Base-by-base conservation (phyloP, 2,797 vertebrate species). In the Taenioides sp. region DNA sequence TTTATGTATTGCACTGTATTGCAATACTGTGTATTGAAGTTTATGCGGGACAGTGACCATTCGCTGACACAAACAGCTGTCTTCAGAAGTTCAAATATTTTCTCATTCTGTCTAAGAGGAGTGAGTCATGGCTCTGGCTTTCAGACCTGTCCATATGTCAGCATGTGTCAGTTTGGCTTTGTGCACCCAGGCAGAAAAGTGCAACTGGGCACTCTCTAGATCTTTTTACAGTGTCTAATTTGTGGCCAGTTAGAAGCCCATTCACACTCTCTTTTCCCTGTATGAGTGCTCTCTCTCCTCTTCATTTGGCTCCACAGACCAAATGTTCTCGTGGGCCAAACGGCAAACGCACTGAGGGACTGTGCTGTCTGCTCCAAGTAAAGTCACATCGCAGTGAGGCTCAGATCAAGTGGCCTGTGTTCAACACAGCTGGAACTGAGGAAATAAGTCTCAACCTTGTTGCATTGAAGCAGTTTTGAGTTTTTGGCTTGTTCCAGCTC, bases 301-400 rank as follows among this genome's bases (percentile, higher is more conserved):
- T 64, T 77, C 64, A 27, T 49, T 50, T 78, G 70, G 73, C 81
- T 70, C 66, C 31, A 64, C 72, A 76, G 68, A 79, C 70, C 61
- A 70, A 76, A 80, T 69, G 69, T 69, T 78, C 14, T 10, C 63
- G 62, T 50, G 65, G 76, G 65, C 80, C 87, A 87, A 87, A 87
- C 81, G 86, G 85, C 80, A 88, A 91, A 89, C 67, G 87, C 72
- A 70, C 78, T 73, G 80, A 17, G 74, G 75, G 66, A 79, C 73
- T 82, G 71, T 71, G 67, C 82, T 40, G 75, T 80, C 83, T 80
- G 72, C 72, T 85, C 79, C 81, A 87, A 4, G 4, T 31, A 89
- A 91, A 88, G 81, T 90, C 82, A 79, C 89, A 88, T 84, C 52
- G 59, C 68, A 86, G 86, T 88, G 90, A 87, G 86, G 86, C 82